These are phyloP conservation scores for Drosophila miranda DNA, from an alignment of 1,140 invertebrate genomes.

Conservation along the genomic window DNA sequence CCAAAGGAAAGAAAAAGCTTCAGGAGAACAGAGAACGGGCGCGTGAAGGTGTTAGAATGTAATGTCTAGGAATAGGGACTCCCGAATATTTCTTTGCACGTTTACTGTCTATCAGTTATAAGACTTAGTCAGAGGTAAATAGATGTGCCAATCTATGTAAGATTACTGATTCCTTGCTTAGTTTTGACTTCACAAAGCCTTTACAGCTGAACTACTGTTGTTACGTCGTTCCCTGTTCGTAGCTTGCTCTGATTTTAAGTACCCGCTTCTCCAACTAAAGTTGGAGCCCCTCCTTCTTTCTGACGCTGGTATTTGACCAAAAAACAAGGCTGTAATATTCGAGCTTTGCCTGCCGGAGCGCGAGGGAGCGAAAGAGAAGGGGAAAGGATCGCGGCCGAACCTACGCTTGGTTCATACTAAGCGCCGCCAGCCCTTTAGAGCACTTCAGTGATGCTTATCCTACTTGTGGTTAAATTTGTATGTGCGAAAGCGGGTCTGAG, in stretches of 20 bases:
- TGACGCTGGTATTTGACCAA: slow-evolving; percentile 4
- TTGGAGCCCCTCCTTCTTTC: too few species aligned
- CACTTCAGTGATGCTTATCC: slow-evolving; percentile 59
- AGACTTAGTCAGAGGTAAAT: too few species aligned
- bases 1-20: slow-evolving; percentile 35
- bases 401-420: slow-evolving; percentile 27
- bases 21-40: slow-evolving; percentile 10
- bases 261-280: neutral
- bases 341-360: slow-evolving; percentile 36
- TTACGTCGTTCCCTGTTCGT: slow-evolving; percentile 5
- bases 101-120: too few species aligned
- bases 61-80: slow-evolving; percentile 3
- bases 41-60: too few species aligned
- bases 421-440: slow-evolving; percentile 50
- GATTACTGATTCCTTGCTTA: too few species aligned
- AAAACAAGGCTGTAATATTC: slow-evolving; percentile 44
- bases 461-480: slow-evolving; percentile 61
- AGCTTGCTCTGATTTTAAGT: slow-evolving; percentile 46
- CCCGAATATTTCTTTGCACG: too few species aligned
- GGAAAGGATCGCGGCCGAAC: neutral
- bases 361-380: slow-evolving; percentile 12
- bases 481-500: slow-evolving; percentile 11
- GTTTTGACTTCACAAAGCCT: too few species aligned
- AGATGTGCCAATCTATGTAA: too few species aligned
- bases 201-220: slow-evolving; percentile 1